A percentile compares a stretch with the other conserved stretches of the same genome.
Conservation (phyloP, 2,888 invertebrate genomes). For the Epistrophe eligans region DNA sequence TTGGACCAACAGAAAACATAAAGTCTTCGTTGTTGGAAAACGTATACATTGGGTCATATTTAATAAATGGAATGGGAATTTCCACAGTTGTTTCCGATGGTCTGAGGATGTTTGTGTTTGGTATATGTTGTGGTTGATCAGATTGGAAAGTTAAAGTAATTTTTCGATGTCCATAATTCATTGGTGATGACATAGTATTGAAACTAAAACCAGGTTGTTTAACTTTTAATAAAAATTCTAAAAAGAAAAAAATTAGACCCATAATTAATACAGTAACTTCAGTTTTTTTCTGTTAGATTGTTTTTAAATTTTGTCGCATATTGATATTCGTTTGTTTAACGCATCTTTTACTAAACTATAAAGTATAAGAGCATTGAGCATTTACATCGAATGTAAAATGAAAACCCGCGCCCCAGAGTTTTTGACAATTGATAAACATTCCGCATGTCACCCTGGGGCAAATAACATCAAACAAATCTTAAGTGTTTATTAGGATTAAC, state of each 20-base stretch:
- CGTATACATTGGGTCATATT: background rate
- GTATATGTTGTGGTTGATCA: background rate
- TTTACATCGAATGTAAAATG: too few species aligned
- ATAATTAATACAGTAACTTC: too few species aligned
- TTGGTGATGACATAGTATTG: background rate
- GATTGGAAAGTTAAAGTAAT: constrained; percentile 12
- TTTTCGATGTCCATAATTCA: background rate
- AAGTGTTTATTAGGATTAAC: too few species aligned
- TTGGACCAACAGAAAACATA: constrained; percentile 13
- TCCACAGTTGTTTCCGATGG: background rate
- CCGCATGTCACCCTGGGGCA: too few species aligned
- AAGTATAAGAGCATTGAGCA: too few species aligned
- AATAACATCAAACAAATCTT: too few species aligned
- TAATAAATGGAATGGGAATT: background rate
- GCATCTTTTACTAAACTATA: too few species aligned
- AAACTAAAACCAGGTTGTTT: background rate
- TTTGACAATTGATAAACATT: too few species aligned
- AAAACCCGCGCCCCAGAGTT: too few species aligned
- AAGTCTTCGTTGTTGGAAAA: background rate
- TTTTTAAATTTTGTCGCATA: too few species aligned
- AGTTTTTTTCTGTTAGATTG: too few species aligned
- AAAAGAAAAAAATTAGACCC: background rate
- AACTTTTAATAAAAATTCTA: background rate
- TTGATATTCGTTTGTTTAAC: too few species aligned
- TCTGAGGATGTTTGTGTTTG: background rate